Percentiles rank a stretch among this genome's conserved stretches.
Evolutionary conservation across 2,888 invertebrate genomes (phyloP).

Genomic region (Aethes cnicana): DNA sequence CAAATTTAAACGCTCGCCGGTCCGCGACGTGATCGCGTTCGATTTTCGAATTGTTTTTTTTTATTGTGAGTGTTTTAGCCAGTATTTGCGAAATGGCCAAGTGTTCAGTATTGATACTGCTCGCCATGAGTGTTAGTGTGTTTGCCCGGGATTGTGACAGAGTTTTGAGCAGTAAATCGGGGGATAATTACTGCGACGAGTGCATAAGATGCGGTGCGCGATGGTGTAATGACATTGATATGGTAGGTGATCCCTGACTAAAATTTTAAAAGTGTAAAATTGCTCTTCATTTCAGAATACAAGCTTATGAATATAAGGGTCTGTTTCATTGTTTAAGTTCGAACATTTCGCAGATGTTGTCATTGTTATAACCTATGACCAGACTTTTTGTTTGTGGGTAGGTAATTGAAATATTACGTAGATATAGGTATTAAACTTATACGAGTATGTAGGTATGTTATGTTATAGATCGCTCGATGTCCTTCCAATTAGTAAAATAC

Average conservation of each 20-base stretch:
- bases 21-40: conserved; percentile 15
- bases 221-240: conserved; percentile 58
- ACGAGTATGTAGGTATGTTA: too few relatives aligned
- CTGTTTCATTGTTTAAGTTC: too few relatives aligned
- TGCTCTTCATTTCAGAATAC: too few relatives aligned
- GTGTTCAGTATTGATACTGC: conserved; percentile 58
- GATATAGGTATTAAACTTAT: too few relatives aligned
- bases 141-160: conserved; percentile 50
- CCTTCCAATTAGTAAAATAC: too few relatives aligned
- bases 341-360: too few relatives aligned
- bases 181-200: conserved; percentile 55
- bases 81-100: conserved; percentile 51
- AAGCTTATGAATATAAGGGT: too few relatives aligned
- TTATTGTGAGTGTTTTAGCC: background rate
- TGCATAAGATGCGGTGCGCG: conserved; percentile 61
- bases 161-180: conserved; percentile 35
- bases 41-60: background rate
- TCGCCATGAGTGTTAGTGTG: conserved; percentile 52
- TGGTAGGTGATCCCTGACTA: conserved; percentile 40
- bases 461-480: too few relatives aligned
- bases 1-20: conserved; percentile 46
- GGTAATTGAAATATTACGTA: too few relatives aligned
- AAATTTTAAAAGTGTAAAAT: too few relatives aligned
- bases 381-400: too few relatives aligned
- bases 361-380: too few relatives aligned